phyloP scores from a whole-genome alignment of 2,113 vertebrate species.

The Capreolus pygargus region DNA sequence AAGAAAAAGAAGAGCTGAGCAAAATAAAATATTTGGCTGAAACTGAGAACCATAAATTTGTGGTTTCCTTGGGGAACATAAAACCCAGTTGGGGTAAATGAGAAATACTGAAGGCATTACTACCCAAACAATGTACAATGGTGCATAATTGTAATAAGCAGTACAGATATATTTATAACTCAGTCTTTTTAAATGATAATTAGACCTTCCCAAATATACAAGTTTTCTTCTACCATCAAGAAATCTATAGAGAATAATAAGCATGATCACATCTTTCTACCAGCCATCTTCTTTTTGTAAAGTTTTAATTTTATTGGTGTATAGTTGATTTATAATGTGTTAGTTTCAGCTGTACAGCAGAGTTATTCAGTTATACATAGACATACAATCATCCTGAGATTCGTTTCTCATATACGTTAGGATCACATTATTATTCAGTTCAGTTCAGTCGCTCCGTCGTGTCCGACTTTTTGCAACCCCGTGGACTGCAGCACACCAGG shows the following conservation, averaged over 20 bases:
- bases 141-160: slow-evolving; percentile 13
- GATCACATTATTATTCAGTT: background rate
- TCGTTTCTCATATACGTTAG: background rate
- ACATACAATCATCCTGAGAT: background rate
- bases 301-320: background rate
- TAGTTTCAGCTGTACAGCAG: background rate
- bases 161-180: background rate
- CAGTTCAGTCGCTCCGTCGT: background rate
- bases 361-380: background rate
- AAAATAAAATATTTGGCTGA: slow-evolving; percentile 36
- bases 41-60: slow-evolving; percentile 48
- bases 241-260: background rate
- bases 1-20: slow-evolving; percentile 30
- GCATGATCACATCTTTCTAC: background rate
- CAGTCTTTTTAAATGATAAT: background rate
- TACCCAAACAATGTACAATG: slow-evolving; percentile 1
- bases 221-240: background rate
- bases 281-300: background rate
- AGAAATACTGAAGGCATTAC: background rate
- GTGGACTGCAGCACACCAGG: background rate
- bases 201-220: background rate
- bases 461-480: background rate
- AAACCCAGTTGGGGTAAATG: slow-evolving; percentile 39
- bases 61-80: slow-evolving; percentile 46
- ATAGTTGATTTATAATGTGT: background rate